phyloP scores from a whole-genome alignment of 2,888 invertebrate species.

The Clostera curtula region DNA sequence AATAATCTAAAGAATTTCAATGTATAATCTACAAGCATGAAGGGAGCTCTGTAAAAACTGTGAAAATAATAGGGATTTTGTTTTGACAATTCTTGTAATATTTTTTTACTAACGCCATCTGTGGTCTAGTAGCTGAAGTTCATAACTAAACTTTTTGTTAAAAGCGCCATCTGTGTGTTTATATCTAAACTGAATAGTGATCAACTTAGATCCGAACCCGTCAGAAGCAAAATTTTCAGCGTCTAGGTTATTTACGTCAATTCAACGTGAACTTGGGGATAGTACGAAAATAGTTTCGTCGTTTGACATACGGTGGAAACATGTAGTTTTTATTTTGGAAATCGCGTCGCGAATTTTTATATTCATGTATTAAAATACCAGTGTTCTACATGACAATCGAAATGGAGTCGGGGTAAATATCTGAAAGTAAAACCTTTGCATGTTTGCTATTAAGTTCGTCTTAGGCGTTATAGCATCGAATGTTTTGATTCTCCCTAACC shows the following conservation, averaged over 20 bases:
- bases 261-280: conserved; percentile 65
- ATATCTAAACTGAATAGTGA: conserved; percentile 2
- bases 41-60: background rate
- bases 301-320: conserved; percentile 70
- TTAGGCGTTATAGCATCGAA: conserved; percentile 26
- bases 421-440: conserved; percentile 24
- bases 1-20: too few relatives aligned
- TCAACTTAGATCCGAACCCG: conserved; percentile 7
- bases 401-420: conserved; percentile 69
- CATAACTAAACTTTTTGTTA: conserved; percentile 2
- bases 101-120: conserved; percentile 26
- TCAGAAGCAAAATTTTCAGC: conserved; percentile 16
- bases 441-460: conserved; percentile 25
- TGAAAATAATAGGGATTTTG: background rate
- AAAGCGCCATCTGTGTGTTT: conserved; percentile 36
- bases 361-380: conserved; percentile 39
- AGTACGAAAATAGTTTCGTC: conserved; percentile 61
- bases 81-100: conserved; percentile 9
- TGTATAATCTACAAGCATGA: too few relatives aligned
- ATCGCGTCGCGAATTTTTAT: conserved; percentile 51
- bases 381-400: conserved; percentile 48
- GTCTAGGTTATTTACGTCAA: conserved; percentile 37
- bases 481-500: conserved; percentile 65
- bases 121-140: conserved; percentile 13
- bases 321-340: conserved; percentile 71